Percentiles rank a stretch among this genome's conserved stretches.
These are phyloP conservation scores for Tipula vernalis DNA, from an alignment of 2,888 invertebrate genomes.

Conservation along the genomic window DNA sequence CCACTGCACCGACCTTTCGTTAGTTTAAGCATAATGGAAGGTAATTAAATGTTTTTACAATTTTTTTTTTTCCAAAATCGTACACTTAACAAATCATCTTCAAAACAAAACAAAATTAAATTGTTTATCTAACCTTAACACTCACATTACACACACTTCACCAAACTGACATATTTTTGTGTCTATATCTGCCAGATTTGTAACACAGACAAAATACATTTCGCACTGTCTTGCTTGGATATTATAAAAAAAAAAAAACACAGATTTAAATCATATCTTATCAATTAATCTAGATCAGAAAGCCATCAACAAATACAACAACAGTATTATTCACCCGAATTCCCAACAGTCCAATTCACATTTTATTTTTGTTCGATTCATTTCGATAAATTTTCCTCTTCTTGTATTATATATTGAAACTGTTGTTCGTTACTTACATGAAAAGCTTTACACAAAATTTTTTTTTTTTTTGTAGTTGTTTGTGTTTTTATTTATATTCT, in stretches of 20 bases:
- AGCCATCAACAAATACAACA: background rate
- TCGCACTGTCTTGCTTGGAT: background rate
- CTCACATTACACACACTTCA: background rate
- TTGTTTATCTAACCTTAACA: background rate
- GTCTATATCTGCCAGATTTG: background rate
- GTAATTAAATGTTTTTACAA: too few relatives aligned
- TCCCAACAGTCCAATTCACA: background rate
- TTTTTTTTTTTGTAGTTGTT: background rate
- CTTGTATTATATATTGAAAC: background rate
- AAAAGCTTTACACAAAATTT: background rate
- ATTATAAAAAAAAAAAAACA: background rate
- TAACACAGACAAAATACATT: background rate
- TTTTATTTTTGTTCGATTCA: background rate
- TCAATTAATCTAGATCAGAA: conserved; percentile 4
- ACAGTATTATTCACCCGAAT: background rate
- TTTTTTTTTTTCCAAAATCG: too few relatives aligned
- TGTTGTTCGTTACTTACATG: background rate
- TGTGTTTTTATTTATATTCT: background rate
- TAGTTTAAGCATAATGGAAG: too few relatives aligned
- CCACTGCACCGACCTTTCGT: too few relatives aligned
- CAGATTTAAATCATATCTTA: background rate
- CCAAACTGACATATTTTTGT: background rate
- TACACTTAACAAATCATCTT: background rate
- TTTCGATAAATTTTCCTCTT: background rate
- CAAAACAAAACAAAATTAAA: background rate